Evolutionary conservation across 1,140 invertebrate genomes (phyloP).

Genomic region (Lethocerus indicus): DNA sequence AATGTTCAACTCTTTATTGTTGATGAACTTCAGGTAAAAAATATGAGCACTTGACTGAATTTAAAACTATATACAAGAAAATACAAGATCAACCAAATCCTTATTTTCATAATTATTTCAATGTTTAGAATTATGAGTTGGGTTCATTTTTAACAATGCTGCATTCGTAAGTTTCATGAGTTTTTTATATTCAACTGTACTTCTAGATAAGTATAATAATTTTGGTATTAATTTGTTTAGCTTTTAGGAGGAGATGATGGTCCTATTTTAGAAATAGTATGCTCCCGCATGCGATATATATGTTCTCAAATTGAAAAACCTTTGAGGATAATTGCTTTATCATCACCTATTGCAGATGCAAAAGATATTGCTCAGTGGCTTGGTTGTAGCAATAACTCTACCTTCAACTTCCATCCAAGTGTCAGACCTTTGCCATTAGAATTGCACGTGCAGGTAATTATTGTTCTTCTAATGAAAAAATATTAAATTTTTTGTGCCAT

Average conservation of each 20-base stretch:
- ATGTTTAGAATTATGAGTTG: background rate
- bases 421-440: slow-evolving; percentile 89
- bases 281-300: slow-evolving; percentile 94
- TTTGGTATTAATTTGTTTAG: no score
- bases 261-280: slow-evolving; percentile 92
- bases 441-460: slow-evolving; percentile 65
- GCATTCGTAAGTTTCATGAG: no score
- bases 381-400: slow-evolving; percentile 77
- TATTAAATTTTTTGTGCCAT: no score
- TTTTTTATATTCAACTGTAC: background rate
- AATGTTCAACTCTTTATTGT: slow-evolving; percentile 94
- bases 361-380: slow-evolving; percentile 94
- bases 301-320: slow-evolving; percentile 87
- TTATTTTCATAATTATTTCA: background rate
- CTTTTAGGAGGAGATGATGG: slow-evolving; percentile 75
- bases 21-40: slow-evolving; percentile 93
- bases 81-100: no score
- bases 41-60: no score
- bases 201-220: slow-evolving; percentile 1
- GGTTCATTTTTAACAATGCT: background rate
- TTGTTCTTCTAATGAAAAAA: no score
- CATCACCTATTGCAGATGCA: slow-evolving; percentile 86
- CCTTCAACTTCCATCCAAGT: slow-evolving; percentile 98
- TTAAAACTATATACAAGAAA: no score
- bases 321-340: slow-evolving; percentile 90